These are phyloP conservation scores for Zaprionus davidi DNA, from an alignment of 1,140 invertebrate genomes.

Conservation along the genomic window DNA sequence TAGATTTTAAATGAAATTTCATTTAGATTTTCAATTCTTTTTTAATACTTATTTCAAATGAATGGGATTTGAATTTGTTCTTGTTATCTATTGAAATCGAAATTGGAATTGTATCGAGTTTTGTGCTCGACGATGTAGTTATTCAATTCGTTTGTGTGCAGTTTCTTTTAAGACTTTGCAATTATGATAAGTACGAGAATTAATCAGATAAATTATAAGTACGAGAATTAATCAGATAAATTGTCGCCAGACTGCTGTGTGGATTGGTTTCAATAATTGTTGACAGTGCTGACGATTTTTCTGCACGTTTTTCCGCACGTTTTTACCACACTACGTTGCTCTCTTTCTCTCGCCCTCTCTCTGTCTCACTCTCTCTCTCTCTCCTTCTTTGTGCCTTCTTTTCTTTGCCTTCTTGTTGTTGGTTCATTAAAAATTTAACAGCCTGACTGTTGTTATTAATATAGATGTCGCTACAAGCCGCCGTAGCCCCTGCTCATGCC, in stretches of 20 bases:
- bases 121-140: too few species aligned
- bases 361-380: neutral
- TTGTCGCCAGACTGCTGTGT: neutral
- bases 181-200: conserved; percentile 15
- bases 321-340: neutral
- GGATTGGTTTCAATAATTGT: conserved; percentile 25
- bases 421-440: conserved; percentile 65
- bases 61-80: too few species aligned
- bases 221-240: conserved; percentile 23
- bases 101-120: too few species aligned
- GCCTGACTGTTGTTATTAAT: conserved; percentile 42
- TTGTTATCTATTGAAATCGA: too few species aligned
- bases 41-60: too few species aligned
- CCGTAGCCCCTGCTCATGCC: neutral
- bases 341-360: too few species aligned
- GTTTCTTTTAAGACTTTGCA: conserved; percentile 8
- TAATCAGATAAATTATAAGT: conserved; percentile 16
- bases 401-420: conserved; percentile 7
- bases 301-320: neutral
- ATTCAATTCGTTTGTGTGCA: neutral
- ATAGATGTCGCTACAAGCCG: conserved; percentile 27
- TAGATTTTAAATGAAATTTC: too few species aligned
- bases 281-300: conserved; percentile 2
- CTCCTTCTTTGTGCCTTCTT: neutral
- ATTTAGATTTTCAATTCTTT: too few species aligned